Conservation (phyloP, 2,888 invertebrate species). For the Cryptus armator region DNA sequence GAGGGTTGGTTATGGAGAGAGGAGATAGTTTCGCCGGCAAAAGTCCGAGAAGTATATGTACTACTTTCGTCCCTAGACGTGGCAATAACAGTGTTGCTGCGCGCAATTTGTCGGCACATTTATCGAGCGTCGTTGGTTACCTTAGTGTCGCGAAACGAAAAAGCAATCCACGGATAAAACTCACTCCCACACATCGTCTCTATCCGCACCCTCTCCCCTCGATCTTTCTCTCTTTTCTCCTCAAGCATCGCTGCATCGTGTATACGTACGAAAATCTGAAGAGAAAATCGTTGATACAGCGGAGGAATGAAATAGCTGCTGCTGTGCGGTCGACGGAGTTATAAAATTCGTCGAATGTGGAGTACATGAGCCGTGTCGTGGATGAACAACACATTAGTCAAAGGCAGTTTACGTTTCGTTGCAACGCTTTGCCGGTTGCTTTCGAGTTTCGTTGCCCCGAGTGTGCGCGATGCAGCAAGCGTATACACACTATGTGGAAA, state of each 20-base stretch:
- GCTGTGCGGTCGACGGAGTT: conserved; percentile 65
- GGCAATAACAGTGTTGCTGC: conserved; percentile 38
- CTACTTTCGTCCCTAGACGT: conserved; percentile 10
- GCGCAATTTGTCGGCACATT: conserved; percentile 54
- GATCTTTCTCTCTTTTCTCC: conserved; percentile 9
- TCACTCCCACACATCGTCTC: neutral
- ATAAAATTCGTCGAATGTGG: conserved; percentile 77
- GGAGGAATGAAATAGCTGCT: neutral
- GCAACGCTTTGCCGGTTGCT: conserved; percentile 44
- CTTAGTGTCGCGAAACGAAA: conserved; percentile 49
- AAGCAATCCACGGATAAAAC: conserved; percentile 56
- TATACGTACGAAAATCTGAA: conserved; percentile 22
- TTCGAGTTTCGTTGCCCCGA: conserved; percentile 48
- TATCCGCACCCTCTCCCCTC: too few relatives aligned
- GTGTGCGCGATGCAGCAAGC: conserved; percentile 3
- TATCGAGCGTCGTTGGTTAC: conserved; percentile 61
- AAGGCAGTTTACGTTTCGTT: conserved; percentile 78
- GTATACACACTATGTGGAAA: neutral
- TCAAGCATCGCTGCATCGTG: neutral
- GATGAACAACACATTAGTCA: conserved; percentile 84
- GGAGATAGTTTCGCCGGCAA: conserved; percentile 30
- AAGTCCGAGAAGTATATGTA: conserved; percentile 39
- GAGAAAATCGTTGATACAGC: conserved; percentile 12
- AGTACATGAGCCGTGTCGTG: conserved; percentile 81
- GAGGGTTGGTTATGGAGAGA: neutral